Evolutionary conservation across 2,113 vertebrate species (phyloP).

Genomic region (Hyperopisus bebe): DNA sequence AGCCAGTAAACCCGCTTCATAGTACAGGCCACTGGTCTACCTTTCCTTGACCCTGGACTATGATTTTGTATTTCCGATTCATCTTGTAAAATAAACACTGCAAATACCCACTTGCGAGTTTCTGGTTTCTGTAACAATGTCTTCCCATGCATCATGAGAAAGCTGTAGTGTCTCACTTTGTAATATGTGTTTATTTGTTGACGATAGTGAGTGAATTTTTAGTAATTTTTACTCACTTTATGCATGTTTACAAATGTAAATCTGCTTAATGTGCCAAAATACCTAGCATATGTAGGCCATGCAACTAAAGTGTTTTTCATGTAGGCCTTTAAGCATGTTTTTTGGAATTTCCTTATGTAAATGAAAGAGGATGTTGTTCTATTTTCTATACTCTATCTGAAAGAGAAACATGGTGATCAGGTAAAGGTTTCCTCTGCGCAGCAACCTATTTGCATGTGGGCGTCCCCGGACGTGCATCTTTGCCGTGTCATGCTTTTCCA

Average conservation of each 20-base stretch:
- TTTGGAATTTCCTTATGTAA: not conserved
- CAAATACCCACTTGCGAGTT: not conserved
- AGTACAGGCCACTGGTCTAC: too few relatives aligned
- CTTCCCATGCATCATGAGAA: not conserved
- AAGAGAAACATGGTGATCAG: not conserved
- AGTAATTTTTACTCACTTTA: not conserved
- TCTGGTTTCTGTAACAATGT: not conserved
- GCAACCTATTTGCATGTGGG: not conserved
- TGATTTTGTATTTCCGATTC: too few relatives aligned
- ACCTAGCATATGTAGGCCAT: not conserved
- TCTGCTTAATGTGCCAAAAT: not conserved
- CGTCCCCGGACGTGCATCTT: not conserved
- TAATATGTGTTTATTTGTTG: not conserved
- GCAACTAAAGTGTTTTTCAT: not conserved
- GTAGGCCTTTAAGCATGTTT: not conserved
- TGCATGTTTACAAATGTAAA: not conserved
- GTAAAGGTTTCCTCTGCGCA: not conserved
- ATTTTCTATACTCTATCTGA: not conserved
- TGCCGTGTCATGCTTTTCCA: not conserved
- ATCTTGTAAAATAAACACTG: too few relatives aligned
- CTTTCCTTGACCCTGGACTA: too few relatives aligned
- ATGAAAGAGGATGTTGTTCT: not conserved
- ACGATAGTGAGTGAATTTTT: not conserved
- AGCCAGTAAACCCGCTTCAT: too few relatives aligned
- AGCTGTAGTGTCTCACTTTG: not conserved